Percentiles rank a stretch among this genome's conserved stretches.
phyloP scores from a whole-genome alignment of 53 echinoderm and acorn worm species.

The Echinometra lucunter region DNA sequence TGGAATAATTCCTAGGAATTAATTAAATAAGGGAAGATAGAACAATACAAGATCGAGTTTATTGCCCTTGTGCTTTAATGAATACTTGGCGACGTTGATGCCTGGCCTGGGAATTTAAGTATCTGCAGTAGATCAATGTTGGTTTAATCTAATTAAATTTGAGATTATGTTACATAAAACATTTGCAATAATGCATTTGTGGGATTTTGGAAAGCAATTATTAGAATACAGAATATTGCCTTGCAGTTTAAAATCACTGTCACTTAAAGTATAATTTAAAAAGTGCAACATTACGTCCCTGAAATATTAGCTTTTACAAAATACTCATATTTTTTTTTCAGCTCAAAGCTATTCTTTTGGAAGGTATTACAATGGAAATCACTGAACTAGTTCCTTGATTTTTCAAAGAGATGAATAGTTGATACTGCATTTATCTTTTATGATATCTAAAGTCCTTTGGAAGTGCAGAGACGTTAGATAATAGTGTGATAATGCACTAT shows the following conservation, averaged over 20 bases:
- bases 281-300: too few species aligned
- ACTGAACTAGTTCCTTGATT: too few species aligned
- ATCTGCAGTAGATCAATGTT: background rate
- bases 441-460: too few species aligned
- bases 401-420: too few species aligned
- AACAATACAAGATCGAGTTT: background rate
- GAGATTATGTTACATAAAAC: background rate
- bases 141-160: background rate
- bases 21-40: background rate
- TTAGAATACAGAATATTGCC: background rate
- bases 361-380: too few species aligned
- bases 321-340: too few species aligned
- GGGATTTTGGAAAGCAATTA: background rate
- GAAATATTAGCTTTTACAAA: too few species aligned
- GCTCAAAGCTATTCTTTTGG: too few species aligned
- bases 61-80: background rate
- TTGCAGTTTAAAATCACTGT: background rate
- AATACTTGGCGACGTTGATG: background rate
- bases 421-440: too few species aligned
- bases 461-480: too few species aligned
- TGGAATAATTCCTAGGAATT: background rate
- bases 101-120: background rate
- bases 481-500: too few species aligned
- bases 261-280: too few species aligned
- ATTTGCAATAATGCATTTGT: background rate